Evolutionary conservation across 2,888 invertebrate species (phyloP), one percentile per base, ranked within the genome.

Genomic region (Oscheius sp.): DNA sequence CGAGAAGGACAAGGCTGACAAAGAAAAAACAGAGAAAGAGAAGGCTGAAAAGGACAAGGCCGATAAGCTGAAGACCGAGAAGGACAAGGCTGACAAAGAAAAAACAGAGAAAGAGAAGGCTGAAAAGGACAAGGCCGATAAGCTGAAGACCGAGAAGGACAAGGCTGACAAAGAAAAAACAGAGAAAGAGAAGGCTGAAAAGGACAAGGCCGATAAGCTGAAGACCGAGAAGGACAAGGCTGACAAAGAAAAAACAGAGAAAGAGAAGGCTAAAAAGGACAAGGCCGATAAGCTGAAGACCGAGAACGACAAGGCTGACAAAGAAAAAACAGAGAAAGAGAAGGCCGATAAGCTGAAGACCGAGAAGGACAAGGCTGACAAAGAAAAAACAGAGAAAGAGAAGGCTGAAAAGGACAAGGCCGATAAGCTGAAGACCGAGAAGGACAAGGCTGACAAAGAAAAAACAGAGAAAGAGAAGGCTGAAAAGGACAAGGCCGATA

Each of bases 321-420:
- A 57, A 41, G 22, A 24, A 12, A 38, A 57, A 41, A 2, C 36
- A 2, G 57, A 57, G 0, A 57, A 57, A 41, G 22, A 8, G 20
- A 38, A 57, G 57, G 24, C 24, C 24, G 57, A 57, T 2, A 57
- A 57, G 6, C 24, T 24, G 2, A 57, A 57, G 57, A 12, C 24
- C 38, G 57, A 57, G 57, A 57, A 57, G 41, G 57, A 57, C 9
- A 38, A 57, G 57, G 57, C 38, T 22, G 57, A 33, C 33, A 56
- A 56, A 38, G 17, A 20, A 20, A 56, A 56, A 38, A 2, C 1
- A 8, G 56, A 57, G 24, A 57, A 57, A 41, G 57, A 57, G 0
- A 57, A 57, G 57, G 5, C 57, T 24, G 51, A 51, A 0, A 51
- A 51, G 51, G 38, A n/a, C 57, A 57, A 57, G 24, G 5, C 22